These are phyloP conservation scores for Thrips palmi DNA, from an alignment of 1,140 invertebrate species.

Conservation along the genomic window DNA sequence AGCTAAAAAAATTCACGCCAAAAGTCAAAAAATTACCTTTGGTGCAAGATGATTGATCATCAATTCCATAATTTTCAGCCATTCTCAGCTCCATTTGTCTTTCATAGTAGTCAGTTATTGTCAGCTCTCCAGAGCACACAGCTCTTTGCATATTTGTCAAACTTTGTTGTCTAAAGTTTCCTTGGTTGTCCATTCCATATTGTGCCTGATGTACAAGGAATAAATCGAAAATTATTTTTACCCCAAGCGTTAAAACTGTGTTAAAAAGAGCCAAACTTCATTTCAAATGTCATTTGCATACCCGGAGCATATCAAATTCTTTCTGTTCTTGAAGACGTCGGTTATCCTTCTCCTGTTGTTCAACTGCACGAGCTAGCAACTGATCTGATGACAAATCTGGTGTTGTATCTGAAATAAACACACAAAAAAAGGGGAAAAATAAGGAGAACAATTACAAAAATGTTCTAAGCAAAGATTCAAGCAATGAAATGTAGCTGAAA, in stretches of 20 bases:
- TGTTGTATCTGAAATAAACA: slow-evolving; percentile 19
- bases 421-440: slow-evolving; percentile 11
- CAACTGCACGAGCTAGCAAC: slow-evolving; percentile 36
- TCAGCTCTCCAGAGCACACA: slow-evolving; percentile 67
- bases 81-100: slow-evolving; percentile 51
- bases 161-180: slow-evolving; percentile 61
- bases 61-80: slow-evolving; percentile 57
- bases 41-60: slow-evolving; percentile 64
- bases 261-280: not conserved
- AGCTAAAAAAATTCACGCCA: not conserved
- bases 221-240: not conserved
- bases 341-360: slow-evolving; percentile 45
- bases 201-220: slow-evolving; percentile 34
- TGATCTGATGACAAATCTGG: slow-evolving; percentile 32
- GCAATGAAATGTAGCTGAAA: slow-evolving; percentile 23
- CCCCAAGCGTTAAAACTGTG: not conserved
- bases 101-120: slow-evolving; percentile 69
- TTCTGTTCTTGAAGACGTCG: slow-evolving; percentile 50
- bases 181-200: slow-evolving; percentile 78
- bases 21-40: slow-evolving; percentile 28
- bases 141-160: slow-evolving; percentile 65
- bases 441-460: not conserved
- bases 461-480: not conserved
- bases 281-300: slow-evolving; percentile 17
- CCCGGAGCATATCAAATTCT: slow-evolving; percentile 60